Conservation (phyloP, 2,888 invertebrate species). For the Volucella inanis region DNA sequence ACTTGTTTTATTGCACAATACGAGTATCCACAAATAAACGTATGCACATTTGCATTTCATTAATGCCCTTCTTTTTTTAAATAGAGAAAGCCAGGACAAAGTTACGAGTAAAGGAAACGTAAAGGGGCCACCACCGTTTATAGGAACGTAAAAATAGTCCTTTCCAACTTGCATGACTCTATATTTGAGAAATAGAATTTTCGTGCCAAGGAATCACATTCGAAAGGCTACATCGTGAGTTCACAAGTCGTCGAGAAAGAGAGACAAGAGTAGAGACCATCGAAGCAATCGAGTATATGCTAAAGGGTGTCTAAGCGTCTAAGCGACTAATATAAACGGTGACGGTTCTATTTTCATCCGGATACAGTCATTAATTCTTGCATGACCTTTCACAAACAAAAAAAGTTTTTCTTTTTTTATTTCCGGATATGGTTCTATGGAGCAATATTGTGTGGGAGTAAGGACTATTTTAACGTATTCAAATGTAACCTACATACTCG, state of each 20-base stretch:
- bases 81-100: constrained; percentile 4
- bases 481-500: constrained; percentile 34
- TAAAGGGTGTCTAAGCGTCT: constrained; percentile 31
- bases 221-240: constrained; percentile 42
- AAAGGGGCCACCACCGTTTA: not conserved
- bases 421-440: constrained; percentile 16
- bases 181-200: constrained; percentile 57
- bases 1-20: constrained; percentile 45
- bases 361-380: constrained; percentile 69
- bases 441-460: constrained; percentile 11
- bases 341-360: constrained; percentile 71
- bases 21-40: not conserved
- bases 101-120: too few species aligned
- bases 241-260: constrained; percentile 57
- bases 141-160: constrained; percentile 51
- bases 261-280: not conserved
- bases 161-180: constrained; percentile 67
- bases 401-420: constrained; percentile 18
- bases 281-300: not conserved
- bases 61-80: constrained; percentile 31
- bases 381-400: constrained; percentile 62
- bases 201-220: constrained; percentile 67
- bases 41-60: constrained; percentile 67
- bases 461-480: constrained; percentile 46
- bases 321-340: constrained; percentile 34